Conservation (phyloP, 2,888 invertebrate genomes). For the Meta bourneti region DNA sequence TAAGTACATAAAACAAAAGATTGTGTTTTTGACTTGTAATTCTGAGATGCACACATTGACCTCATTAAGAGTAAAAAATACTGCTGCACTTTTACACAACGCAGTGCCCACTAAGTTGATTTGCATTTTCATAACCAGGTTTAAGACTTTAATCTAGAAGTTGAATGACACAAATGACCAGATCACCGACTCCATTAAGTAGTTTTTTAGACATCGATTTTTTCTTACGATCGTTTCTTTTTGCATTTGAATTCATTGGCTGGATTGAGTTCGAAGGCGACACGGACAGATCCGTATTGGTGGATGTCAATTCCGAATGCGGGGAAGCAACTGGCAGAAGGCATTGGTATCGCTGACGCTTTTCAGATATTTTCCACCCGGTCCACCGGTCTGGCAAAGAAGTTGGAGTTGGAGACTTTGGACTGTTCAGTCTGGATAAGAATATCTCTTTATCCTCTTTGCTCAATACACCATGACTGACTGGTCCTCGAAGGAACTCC, state of each 20-base stretch:
- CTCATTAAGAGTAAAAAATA: too few species aligned
- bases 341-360: conserved; percentile 22
- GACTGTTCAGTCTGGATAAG: conserved; percentile 80
- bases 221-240: conserved; percentile 71
- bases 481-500: conserved; percentile 85
- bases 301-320: conserved; percentile 4
- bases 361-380: conserved; percentile 55
- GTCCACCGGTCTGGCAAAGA: conserved; percentile 63
- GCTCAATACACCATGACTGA: conserved; percentile 83
- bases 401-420: background rate
- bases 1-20: too few species aligned
- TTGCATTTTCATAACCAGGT: too few species aligned
- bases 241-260: conserved; percentile 34
- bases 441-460: conserved; percentile 82
- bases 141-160: conserved; percentile 73
- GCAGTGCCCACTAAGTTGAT: too few species aligned
- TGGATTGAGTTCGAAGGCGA: conserved; percentile 59
- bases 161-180: conserved; percentile 77
- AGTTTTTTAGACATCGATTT: conserved; percentile 77
- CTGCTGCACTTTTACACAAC: too few species aligned
- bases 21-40: too few species aligned
- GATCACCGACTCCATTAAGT: conserved; percentile 76
- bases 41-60: too few species aligned
- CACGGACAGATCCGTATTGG: conserved; percentile 15
- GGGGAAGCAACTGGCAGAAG: conserved; percentile 40